Evolutionary conservation across 2,113 vertebrate species (phyloP).

Genomic region (Coturnix japonica): DNA sequence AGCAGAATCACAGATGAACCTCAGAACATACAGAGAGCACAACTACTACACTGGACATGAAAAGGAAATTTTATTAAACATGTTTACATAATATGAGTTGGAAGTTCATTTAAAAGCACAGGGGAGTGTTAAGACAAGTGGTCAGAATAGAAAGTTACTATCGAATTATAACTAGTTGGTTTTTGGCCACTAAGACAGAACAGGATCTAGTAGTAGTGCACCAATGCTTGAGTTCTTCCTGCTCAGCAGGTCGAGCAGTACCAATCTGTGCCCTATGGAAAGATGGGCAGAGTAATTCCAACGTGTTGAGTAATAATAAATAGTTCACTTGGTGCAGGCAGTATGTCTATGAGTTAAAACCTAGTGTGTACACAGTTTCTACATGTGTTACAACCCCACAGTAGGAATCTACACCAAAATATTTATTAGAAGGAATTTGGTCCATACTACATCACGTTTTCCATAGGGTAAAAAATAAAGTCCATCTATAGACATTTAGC

Average conservation of each 20-base stretch:
- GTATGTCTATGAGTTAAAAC: conserved; percentile 87
- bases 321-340: conserved; percentile 88
- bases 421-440: conserved; percentile 89
- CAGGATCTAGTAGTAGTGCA: conserved; percentile 85
- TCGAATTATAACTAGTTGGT: conserved; percentile 84
- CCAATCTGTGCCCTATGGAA: conserved; percentile 77
- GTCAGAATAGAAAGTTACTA: conserved; percentile 86
- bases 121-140: conserved; percentile 87
- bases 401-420: conserved; percentile 91
- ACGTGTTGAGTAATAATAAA: conserved; percentile 85
- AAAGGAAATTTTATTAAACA: conserved; percentile 93
- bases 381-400: conserved; percentile 86
- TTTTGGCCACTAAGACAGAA: conserved; percentile 86
- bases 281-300: conserved; percentile 82
- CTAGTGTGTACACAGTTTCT: conserved; percentile 90
- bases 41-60: conserved; percentile 86
- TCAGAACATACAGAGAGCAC: conserved; percentile 77
- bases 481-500: conserved; percentile 93
- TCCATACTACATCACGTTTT: conserved; percentile 91
- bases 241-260: conserved; percentile 86
- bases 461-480: conserved; percentile 89
- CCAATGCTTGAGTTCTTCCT: conserved; percentile 85
- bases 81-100: conserved; percentile 88
- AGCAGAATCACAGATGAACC: conserved; percentile 39
- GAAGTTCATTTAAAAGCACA: conserved; percentile 90